Evolutionary conservation across 2,888 invertebrate species (phyloP).

Genomic region (Leucophora obtusa): DNA sequence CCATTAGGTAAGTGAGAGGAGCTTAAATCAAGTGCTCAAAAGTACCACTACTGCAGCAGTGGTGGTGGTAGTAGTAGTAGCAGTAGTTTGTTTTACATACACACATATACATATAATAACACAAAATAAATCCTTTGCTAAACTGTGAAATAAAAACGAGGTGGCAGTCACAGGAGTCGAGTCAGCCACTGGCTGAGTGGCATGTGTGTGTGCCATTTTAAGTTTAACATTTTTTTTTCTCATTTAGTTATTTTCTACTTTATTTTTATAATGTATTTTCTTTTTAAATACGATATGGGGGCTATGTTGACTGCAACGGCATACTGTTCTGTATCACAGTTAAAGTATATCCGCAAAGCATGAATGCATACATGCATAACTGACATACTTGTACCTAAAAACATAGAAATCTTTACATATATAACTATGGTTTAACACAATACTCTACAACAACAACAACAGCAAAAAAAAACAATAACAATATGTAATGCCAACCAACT

Average conservation of each 20-base stretch:
- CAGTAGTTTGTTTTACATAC: neutral
- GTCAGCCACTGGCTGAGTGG: conserved; percentile 44
- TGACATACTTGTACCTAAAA: conserved; percentile 1
- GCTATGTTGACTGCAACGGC: neutral
- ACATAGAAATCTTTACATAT: neutral
- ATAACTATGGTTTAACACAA: neutral
- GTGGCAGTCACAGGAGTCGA: conserved; percentile 14
- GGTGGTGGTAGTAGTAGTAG: neutral
- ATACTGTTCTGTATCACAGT: neutral
- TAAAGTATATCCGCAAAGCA: conserved; percentile 43
- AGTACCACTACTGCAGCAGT: conserved; percentile 6
- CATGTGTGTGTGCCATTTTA: conserved; percentile 58
- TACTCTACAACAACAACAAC: too few relatives aligned
- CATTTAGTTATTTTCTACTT: neutral
- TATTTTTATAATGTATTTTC: conserved; percentile 4
- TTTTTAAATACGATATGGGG: neutral
- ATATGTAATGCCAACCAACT: neutral
- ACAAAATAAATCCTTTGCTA: conserved; percentile 52
- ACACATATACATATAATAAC: conserved; percentile 13
- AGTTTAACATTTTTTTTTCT: conserved; percentile 34
- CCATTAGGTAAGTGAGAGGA: conserved; percentile 76
- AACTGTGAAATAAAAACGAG: conserved; percentile 46
- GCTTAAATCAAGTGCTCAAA: conserved; percentile 48
- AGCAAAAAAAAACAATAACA: neutral
- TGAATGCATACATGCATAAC: conserved; percentile 33